phyloP scores from a whole-genome alignment of 2,888 invertebrate species.

The Xanthia togata region DNA sequence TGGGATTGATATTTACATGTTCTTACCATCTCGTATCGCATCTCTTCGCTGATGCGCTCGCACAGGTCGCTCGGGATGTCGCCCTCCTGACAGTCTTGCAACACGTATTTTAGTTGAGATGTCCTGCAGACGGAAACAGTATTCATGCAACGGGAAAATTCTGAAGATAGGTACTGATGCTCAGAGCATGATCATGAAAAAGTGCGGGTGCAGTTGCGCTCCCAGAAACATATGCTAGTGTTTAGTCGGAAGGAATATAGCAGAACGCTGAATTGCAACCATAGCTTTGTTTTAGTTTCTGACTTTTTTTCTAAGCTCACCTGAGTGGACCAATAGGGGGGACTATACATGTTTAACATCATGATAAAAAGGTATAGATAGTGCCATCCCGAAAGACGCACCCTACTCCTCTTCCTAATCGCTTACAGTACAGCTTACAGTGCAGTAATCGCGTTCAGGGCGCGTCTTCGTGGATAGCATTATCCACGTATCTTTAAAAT shows the following conservation, averaged over 20 bases:
- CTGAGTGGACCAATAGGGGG: background rate
- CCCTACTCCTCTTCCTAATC: too few species aligned
- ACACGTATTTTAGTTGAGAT: conserved; percentile 94
- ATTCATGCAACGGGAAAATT: background rate
- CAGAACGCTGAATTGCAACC: background rate
- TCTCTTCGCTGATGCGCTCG: conserved; percentile 97
- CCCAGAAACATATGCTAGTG: background rate
- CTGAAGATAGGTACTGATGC: background rate
- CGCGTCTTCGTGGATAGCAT: too few species aligned
- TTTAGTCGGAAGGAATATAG: background rate
- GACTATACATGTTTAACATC: background rate
- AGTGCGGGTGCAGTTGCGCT: background rate
- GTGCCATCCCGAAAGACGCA: too few species aligned
- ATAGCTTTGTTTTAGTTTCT: background rate
- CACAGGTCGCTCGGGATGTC: conserved; percentile 98
- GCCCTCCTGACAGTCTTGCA: conserved; percentile 96
- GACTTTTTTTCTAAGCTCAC: background rate
- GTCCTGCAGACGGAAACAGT: conserved; percentile 90
- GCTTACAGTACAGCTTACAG: too few species aligned
- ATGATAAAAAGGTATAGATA: background rate
- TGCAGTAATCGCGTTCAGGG: too few species aligned
- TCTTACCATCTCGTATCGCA: conserved; percentile 96
- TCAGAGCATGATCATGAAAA: too few species aligned
- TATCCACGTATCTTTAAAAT: too few species aligned
- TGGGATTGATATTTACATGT: conserved; percentile 88